Evolutionary conservation across 2,113 vertebrate genomes (phyloP).

Genomic region (Lichenostomus cassidix): DNA sequence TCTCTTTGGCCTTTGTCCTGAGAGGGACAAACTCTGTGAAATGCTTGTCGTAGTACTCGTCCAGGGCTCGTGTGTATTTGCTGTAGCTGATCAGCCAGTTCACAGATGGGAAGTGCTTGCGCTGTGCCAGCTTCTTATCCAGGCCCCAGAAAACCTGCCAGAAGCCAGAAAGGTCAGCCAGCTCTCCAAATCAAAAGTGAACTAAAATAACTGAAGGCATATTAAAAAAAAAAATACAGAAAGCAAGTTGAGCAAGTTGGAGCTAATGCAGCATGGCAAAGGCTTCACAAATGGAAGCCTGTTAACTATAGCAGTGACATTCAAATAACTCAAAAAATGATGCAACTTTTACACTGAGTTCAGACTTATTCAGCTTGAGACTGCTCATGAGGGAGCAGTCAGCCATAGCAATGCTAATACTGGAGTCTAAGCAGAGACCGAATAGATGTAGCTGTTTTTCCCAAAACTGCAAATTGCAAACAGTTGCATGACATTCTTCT

Average conservation of each 20-base stretch:
- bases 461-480: neutral
- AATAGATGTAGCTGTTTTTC: neutral
- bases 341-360: neutral
- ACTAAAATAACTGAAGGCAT: neutral
- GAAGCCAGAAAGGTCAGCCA: neutral
- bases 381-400: neutral
- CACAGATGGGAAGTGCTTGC: slow-evolving; percentile 97
- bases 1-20: slow-evolving; percentile 95
- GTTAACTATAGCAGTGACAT: neutral
- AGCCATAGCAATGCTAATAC: neutral
- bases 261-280: neutral
- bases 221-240: neutral
- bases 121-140: slow-evolving; percentile 97
- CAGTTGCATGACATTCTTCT: neutral
- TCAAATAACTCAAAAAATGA: neutral
- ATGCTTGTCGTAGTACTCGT: slow-evolving; percentile 97
- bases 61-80: slow-evolving; percentile 93
- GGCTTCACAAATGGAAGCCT: neutral
- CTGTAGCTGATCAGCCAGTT: slow-evolving; percentile 99
- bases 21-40: slow-evolving; percentile 95
- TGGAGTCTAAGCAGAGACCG: neutral
- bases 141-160: slow-evolving; percentile 96
- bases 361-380: neutral
- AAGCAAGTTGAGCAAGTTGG: neutral
- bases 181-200: neutral